Evolutionary conservation across 2,888 invertebrate species (phyloP).

Genomic region (Volucella bombylans): DNA sequence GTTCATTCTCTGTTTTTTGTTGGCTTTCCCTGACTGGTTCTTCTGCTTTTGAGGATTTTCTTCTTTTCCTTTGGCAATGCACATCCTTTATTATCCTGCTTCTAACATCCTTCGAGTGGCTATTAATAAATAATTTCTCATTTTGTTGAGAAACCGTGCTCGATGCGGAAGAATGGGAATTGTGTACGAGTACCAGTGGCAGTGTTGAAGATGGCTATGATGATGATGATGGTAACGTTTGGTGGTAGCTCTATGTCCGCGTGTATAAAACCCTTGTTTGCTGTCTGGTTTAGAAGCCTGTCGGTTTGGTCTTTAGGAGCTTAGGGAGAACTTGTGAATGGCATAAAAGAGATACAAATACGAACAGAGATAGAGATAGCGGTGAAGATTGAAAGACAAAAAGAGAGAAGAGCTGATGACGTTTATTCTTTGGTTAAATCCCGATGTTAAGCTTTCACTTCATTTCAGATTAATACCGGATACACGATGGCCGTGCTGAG

Average conservation of each 20-base stretch:
- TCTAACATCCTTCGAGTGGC: conserved; percentile 72
- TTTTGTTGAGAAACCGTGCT: conserved; percentile 60
- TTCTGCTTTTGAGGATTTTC: conserved; percentile 49
- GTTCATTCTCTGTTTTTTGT: conserved; percentile 10
- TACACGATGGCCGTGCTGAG: conserved; percentile 19
- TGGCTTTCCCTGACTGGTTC: conserved; percentile 13
- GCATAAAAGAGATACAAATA: conserved; percentile 11
- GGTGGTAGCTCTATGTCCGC: conserved; percentile 46
- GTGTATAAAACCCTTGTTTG: conserved; percentile 67
- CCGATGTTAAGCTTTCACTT: conserved; percentile 73
- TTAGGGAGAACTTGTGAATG: conserved; percentile 44
- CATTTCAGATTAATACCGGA: conserved; percentile 70
- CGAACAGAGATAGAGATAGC: not conserved
- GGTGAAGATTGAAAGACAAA: not conserved
- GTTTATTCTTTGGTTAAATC: conserved; percentile 73
- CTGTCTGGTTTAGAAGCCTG: conserved; percentile 59
- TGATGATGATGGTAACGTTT: conserved; percentile 21
- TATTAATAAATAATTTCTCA: conserved; percentile 74
- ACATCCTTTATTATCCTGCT: conserved; percentile 71
- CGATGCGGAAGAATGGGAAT: not conserved
- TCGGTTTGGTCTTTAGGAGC: conserved; percentile 55
- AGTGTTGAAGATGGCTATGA: not conserved
- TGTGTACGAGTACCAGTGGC: too few relatives aligned
- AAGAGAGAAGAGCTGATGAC: conserved; percentile 62
- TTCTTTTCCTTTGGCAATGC: conserved; percentile 55